Conservation (phyloP, 1,140 invertebrate species). For the Platyura marginata region DNA sequence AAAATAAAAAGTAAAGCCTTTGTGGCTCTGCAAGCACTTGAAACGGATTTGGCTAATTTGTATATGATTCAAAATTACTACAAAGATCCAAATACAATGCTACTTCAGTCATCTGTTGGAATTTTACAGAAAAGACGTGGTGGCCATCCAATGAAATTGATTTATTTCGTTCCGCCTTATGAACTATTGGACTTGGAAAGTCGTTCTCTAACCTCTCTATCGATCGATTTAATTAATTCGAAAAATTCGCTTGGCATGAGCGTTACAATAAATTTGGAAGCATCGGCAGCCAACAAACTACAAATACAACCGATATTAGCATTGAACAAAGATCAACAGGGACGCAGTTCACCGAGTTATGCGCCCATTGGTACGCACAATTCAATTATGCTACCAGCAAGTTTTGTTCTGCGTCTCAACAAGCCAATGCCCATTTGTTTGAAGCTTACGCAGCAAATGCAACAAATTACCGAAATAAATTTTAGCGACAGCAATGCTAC, state of each 20-base stretch:
- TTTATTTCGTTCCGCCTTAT: conserved; percentile 90
- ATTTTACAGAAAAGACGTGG: conserved; percentile 56
- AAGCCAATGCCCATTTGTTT: conserved; percentile 60
- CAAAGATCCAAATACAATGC: conserved; percentile 69
- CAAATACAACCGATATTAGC: conserved; percentile 67
- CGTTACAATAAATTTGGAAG: conserved; percentile 78
- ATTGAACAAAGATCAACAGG: conserved; percentile 47
- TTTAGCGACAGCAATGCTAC: conserved; percentile 38
- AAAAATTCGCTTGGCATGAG: conserved; percentile 50
- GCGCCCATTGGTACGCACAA: conserved; percentile 60
- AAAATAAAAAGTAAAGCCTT: conserved; percentile 88
- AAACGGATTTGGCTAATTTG: conserved; percentile 73
- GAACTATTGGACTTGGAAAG: conserved; percentile 65
- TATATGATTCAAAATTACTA: conserved; percentile 58
- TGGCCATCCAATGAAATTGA: conserved; percentile 81
- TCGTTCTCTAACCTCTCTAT: conserved; percentile 52
- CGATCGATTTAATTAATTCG: conserved; percentile 43
- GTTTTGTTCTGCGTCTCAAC: conserved; percentile 72
- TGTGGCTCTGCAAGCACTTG: conserved; percentile 75
- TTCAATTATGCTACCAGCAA: conserved; percentile 73
- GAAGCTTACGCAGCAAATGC: conserved; percentile 2
- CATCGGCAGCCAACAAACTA: conserved; percentile 70
- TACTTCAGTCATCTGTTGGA: conserved; percentile 81
- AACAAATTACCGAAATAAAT: neutral
- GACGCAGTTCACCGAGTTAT: conserved; percentile 63